phyloP scores from a whole-genome alignment of 2,888 invertebrate genomes.

The Linnaemya tessellans region DNA sequence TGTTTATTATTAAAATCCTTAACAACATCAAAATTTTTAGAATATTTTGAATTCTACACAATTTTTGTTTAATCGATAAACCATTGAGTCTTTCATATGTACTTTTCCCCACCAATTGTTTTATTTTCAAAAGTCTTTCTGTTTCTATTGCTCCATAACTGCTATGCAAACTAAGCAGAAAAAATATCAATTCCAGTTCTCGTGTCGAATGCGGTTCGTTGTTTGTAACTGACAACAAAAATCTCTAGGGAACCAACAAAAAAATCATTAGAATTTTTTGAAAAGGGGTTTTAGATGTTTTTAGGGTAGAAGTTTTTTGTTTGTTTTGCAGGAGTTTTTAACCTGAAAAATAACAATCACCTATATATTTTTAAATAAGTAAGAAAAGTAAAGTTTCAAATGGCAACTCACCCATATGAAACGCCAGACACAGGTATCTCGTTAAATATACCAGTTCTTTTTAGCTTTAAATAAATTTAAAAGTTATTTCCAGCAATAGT shows the following conservation, averaged over 20 bases:
- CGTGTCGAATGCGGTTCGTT: slow-evolving; percentile 33
- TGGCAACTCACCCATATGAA: slow-evolving; percentile 39
- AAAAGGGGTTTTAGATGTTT: slow-evolving; percentile 23
- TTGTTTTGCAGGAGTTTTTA: slow-evolving; percentile 23
- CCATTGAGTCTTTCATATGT: background rate
- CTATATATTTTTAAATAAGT: slow-evolving; percentile 1
- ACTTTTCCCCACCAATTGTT: background rate
- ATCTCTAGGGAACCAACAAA: slow-evolving; percentile 64
- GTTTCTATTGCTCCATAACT: slow-evolving; percentile 4
- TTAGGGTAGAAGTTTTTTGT: slow-evolving; percentile 36
- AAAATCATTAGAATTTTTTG: slow-evolving; percentile 47
- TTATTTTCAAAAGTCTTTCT: slow-evolving; percentile 14
- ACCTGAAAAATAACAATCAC: slow-evolving; percentile 36
- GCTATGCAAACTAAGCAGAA: slow-evolving; percentile 6
- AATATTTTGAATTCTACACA: slow-evolving; percentile 13
- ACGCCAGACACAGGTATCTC: background rate
- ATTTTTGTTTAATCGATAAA: slow-evolving; percentile 57
- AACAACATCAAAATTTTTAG: background rate
- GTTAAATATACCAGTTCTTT: background rate
- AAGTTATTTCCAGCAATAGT: slow-evolving; percentile 10
- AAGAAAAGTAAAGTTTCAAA: slow-evolving; percentile 14
- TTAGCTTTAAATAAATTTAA: slow-evolving; percentile 11
- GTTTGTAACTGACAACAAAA: slow-evolving; percentile 58
- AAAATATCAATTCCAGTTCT: slow-evolving; percentile 26
- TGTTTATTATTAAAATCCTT: background rate